Percentiles rank a stretch among this genome's conserved stretches.
Conservation (phyloP, 2,888 invertebrate genomes). For the Chesias legatella region DNA sequence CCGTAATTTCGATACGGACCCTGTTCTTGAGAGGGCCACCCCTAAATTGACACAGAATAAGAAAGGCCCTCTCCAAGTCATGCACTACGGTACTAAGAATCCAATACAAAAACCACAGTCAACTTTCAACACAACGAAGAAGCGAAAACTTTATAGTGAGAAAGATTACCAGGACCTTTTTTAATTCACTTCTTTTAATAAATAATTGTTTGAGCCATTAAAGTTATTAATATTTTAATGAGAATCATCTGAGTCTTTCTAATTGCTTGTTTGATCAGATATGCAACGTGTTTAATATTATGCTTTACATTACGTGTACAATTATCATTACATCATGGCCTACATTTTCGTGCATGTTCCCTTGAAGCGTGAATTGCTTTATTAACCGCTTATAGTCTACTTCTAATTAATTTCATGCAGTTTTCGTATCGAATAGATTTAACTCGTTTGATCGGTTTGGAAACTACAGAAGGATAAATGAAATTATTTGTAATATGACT, state of each 20-base stretch:
- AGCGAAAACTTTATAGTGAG: slow-evolving; percentile 66
- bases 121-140: slow-evolving; percentile 64
- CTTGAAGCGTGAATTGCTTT: slow-evolving; percentile 56
- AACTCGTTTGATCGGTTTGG: slow-evolving; percentile 10
- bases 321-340: slow-evolving; percentile 64
- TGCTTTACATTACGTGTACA: slow-evolving; percentile 56
- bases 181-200: no score
- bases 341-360: slow-evolving; percentile 46
- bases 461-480: slow-evolving; percentile 7
- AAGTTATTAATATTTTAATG: slow-evolving; percentile 7
- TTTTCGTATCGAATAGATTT: slow-evolving; percentile 25
- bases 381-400: slow-evolving; percentile 38
- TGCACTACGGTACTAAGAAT: slow-evolving; percentile 52
- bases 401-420: slow-evolving; percentile 35
- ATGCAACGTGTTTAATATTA: slow-evolving; percentile 40
- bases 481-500: no score
- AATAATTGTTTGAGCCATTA: slow-evolving; percentile 9
- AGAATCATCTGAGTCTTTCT: slow-evolving; percentile 16
- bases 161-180: slow-evolving; percentile 66
- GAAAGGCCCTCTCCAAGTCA: slow-evolving; percentile 56
- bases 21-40: slow-evolving; percentile 37
- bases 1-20: slow-evolving; percentile 36
- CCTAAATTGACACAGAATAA: slow-evolving; percentile 39
- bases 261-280: slow-evolving; percentile 44
- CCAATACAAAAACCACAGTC: slow-evolving; percentile 45